Evolutionary conservation across 2,113 vertebrate genomes (phyloP), one percentile per base, ranked within the genome.

Genomic region (Antechinus stuartii): DNA sequence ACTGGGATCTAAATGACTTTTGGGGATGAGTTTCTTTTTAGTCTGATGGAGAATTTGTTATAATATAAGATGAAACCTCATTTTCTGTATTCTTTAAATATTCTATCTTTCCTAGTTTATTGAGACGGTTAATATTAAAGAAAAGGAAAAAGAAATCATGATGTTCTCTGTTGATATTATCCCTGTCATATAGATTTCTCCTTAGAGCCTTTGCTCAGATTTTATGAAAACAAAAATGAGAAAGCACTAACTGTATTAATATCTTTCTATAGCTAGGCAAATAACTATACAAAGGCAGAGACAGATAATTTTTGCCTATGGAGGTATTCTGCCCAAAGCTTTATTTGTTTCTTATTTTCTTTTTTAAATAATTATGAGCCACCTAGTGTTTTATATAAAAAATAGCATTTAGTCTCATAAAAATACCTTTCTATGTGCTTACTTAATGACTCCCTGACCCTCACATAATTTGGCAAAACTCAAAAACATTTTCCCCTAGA

Each of bases 1-100:
- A 19, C 68, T 55, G 54, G 95, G 12, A 92, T 96, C 94, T 94
- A 95, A 96, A 49, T 89, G 46, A 54, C n/a, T 91, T 42, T 84
- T 42, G n/a, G 6, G 2, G 26, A 26, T 55, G 30, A 14, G 35
- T 5, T n/a, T 76, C 61, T n/a, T 84, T 84, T 84, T 84, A 42
- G 42, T 84, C n/a, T 84, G 68, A 84, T 84, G 19, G 16, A 94
- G 6, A 50, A 91, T 96, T 91, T 93, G 47, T 61, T 92, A 0
- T 95, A 57, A 57, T 94, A 46, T 95, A 94, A 55, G 50, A 93
- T 94, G 55, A 90, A 91, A 27, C 12, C 47, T 91, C 92, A 84
- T 96, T 76, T 91, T 8, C 90, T 52, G 42, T 25, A 50, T 42
- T 91, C 52, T 92, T 16, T 47, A 23, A 92, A 93, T 92, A 61